Evolutionary conservation across 2,113 vertebrate genomes (phyloP).

Genomic region (Eclectus roratus): DNA sequence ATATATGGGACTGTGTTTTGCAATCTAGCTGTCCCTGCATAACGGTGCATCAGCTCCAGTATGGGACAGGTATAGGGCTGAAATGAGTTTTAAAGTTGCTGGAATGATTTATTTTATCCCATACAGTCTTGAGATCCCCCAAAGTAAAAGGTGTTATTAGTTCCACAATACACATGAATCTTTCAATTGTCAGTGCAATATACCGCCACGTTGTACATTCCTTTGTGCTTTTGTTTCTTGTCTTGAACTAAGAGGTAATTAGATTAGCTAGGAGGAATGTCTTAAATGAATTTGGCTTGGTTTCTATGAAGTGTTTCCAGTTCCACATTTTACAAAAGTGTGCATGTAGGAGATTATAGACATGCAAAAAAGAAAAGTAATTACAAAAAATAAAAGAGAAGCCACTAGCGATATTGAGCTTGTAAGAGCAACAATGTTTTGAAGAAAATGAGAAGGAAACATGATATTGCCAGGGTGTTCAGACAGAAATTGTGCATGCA

Average conservation of each 20-base stretch:
- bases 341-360: background rate
- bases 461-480: background rate
- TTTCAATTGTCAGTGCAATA: background rate
- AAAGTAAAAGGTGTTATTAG: background rate
- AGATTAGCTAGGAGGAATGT: conserved; percentile 4
- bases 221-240: conserved; percentile 27
- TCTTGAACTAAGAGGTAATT: conserved; percentile 12
- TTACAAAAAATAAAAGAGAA: background rate
- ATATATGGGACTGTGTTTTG: background rate
- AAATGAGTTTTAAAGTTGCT: background rate
- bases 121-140: background rate
- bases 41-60: background rate
- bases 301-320: background rate
- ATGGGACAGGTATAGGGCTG: background rate
- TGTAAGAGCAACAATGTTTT: background rate
- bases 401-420: background rate
- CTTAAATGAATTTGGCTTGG: conserved; percentile 4
- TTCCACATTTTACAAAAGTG: background rate
- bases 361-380: background rate
- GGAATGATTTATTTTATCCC: background rate
- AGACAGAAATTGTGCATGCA: background rate
- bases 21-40: background rate
- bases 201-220: accelerated
- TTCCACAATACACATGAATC: background rate
- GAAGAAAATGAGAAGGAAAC: background rate